A percentile compares a stretch with the other conserved stretches of the same genome.
phyloP scores from a whole-genome alignment of 1,140 invertebrate genomes.

The Chionoecetes opilio region DNA sequence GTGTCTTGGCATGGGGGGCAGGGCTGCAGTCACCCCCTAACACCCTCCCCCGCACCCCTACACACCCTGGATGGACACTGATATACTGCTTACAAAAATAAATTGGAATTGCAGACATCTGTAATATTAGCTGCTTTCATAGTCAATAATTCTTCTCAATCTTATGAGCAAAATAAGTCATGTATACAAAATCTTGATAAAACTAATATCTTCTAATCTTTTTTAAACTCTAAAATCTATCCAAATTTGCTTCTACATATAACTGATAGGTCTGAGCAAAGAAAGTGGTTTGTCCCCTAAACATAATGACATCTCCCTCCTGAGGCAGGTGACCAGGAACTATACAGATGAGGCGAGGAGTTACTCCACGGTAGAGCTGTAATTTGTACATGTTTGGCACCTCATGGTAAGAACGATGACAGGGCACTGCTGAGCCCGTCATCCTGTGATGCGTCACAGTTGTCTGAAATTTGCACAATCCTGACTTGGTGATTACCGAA shows the following conservation, averaged over 20 bases:
- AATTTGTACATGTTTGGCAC: slow-evolving; percentile 77
- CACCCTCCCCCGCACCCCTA: neutral
- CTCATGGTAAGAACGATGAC: slow-evolving; percentile 67
- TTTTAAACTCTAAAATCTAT: slow-evolving; percentile 31
- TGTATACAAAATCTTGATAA: slow-evolving; percentile 32
- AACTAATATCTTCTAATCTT: neutral
- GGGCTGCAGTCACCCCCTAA: neutral
- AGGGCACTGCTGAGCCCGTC: slow-evolving; percentile 33
- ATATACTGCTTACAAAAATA: slow-evolving; percentile 22
- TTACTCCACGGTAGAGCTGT: slow-evolving; percentile 61
- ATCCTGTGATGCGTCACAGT: neutral
- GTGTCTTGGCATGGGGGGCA: neutral
- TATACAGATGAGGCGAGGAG: slow-evolving; percentile 57
- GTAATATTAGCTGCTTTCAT: slow-evolving; percentile 21
- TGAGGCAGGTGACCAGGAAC: slow-evolving; percentile 78
- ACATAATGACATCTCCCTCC: slow-evolving; percentile 43
- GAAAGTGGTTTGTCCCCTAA: slow-evolving; percentile 45
- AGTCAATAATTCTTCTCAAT: slow-evolving; percentile 30
- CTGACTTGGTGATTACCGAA: slow-evolving; percentile 1
- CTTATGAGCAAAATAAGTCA: slow-evolving; percentile 20
- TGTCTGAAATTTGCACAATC: neutral
- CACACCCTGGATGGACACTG: neutral
- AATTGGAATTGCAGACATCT: neutral
- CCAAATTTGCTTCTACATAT: slow-evolving; percentile 11
- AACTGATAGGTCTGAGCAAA: slow-evolving; percentile 70